Evolutionary conservation across 2,113 vertebrate genomes (phyloP), one percentile per base, ranked within the genome.

Genomic region (Lycocorax pyrrhopterus): DNA sequence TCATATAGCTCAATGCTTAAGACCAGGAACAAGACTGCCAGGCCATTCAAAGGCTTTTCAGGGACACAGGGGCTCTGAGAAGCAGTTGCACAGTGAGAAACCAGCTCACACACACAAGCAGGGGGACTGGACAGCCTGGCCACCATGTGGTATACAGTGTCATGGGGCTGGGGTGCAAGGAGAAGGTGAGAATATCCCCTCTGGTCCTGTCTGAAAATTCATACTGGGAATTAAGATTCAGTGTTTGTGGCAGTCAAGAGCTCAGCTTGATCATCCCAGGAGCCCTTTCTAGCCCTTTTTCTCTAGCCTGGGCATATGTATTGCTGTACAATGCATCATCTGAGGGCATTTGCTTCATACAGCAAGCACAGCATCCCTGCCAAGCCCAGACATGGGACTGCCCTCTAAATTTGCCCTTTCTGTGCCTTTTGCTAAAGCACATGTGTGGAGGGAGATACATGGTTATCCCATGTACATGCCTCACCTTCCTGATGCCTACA

Each of bases 31-130:
- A 6, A 37, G 44, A 13, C 49, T 80, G 16, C 32, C 53, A 39
- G 49, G 58, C 33, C 21, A 39, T 52, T 39, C 27, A 23, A 76
- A 80, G 62, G 63, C 67, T 89, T 73, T 72, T 68, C 12, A 59
- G 62, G 58, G 39, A 52, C 30, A 39, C 33, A 35, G 46, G 41
- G 8, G n/a, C 41, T 82, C 91, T 67, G 60, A 41, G 22, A 78
- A 66, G 66, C n/a, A 26, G 22, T 51, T 52, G 23, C 33, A 56
- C 0, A 1, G 6, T 35, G 47, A 59, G 20, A 85, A 58, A 20
- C 33, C 26, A 74, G 55, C 33, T 73, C n/a, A 18, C 1, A 3
- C 0, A 5, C 27, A 35, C 4, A 13, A 1, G 0, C n/a, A 30
- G 33, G 4, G 18, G 20, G 17, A 30, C 68, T 64, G 27, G 46